Conservation (phyloP, 2,888 invertebrate genomes). For the Macrophya alboannulata region DNA sequence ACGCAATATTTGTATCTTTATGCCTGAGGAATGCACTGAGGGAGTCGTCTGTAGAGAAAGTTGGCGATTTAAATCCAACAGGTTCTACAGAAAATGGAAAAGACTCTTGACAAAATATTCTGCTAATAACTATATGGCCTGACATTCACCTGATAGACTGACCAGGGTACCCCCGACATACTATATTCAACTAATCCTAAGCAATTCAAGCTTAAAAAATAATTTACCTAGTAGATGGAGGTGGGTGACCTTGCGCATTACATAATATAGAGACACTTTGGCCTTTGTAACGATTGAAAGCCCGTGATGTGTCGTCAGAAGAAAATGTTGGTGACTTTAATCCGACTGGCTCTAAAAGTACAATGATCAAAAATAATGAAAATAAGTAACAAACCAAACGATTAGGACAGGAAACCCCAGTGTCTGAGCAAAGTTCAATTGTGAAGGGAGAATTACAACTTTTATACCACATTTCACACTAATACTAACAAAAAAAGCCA, state of each 20-base stretch:
- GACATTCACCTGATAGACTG: slow-evolving; percentile 18
- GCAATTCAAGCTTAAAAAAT: slow-evolving; percentile 40
- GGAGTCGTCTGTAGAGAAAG: slow-evolving; percentile 85
- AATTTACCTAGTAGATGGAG: slow-evolving; percentile 80
- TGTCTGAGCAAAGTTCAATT: neutral
- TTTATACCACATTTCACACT: neutral
- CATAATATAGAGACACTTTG: slow-evolving; percentile 75
- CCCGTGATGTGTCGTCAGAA: slow-evolving; percentile 75
- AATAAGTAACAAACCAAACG: slow-evolving; percentile 22
- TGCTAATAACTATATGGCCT: neutral
- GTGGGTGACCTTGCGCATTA: slow-evolving; percentile 81
- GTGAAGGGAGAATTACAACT: neutral
- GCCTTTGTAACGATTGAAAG: slow-evolving; percentile 57
- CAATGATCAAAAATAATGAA: neutral
- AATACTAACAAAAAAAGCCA: neutral
- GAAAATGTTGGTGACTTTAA: slow-evolving; percentile 85
- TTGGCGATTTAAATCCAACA: slow-evolving; percentile 86
- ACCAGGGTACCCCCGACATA: slow-evolving; percentile 46
- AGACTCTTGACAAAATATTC: slow-evolving; percentile 7
- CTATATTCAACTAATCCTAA: slow-evolving; percentile 36
- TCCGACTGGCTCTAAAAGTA: slow-evolving; percentile 83
- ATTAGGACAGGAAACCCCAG: slow-evolving; percentile 53
- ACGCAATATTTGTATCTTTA: slow-evolving; percentile 74
- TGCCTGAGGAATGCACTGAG: slow-evolving; percentile 83
- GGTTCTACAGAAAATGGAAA: slow-evolving; percentile 82